Conservation (phyloP, 2,797 vertebrate genomes). For the Hafferia zeledoni region DNA sequence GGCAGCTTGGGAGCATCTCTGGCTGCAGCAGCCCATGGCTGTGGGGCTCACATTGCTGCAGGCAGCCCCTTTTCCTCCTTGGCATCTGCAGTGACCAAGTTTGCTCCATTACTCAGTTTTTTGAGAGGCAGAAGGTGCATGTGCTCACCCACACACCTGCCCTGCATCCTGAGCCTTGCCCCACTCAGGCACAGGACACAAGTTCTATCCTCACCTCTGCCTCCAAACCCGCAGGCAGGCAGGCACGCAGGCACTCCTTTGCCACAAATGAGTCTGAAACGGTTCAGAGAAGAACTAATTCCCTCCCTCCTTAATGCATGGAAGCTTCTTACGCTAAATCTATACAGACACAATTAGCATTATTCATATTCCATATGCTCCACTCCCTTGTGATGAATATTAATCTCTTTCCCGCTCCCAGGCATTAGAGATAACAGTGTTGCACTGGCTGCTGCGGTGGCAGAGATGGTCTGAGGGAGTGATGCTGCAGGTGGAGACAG, state of each 20-base stretch:
- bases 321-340: slow-evolving; percentile 70
- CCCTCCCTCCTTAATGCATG: slow-evolving; percentile 53
- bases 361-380: slow-evolving; percentile 76
- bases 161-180: neutral
- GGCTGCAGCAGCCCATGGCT: neutral
- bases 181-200: fast-evolving
- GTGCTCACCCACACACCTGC: fast-evolving
- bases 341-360: slow-evolving; percentile 76
- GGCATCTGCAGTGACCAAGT: neutral
- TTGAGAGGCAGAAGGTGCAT: neutral
- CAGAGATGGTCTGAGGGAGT: neutral
- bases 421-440: slow-evolving; percentile 35
- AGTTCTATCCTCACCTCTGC: neutral
- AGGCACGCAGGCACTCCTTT: neutral
- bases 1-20: neutral
- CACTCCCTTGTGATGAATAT: slow-evolving; percentile 70
- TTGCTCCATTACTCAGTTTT: neutral
- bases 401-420: slow-evolving; percentile 53
- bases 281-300: slow-evolving; percentile 44
- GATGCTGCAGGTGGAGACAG: neutral
- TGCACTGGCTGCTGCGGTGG: neutral
- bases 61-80: neutral
- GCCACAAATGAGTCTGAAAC: slow-evolving; percentile 33
- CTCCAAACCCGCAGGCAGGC: neutral
- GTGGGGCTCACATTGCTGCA: neutral